These are phyloP conservation scores for Ptychadena robeensis DNA, from an alignment of 2,797 vertebrate species.

Conservation along the genomic window DNA sequence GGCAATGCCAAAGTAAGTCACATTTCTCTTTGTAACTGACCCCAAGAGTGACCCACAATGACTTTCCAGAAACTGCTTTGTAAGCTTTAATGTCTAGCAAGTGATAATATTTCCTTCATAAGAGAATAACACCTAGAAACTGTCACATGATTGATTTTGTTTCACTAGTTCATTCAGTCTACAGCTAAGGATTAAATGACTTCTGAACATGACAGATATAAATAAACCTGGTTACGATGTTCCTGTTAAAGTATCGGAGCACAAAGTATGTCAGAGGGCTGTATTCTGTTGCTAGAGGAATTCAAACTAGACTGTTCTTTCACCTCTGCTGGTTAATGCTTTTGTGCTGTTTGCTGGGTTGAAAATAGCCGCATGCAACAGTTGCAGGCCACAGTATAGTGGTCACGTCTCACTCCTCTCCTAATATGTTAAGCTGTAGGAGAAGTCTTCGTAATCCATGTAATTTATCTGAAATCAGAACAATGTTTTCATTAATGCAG, in stretches of 20 bases:
- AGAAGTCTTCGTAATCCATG: background rate
- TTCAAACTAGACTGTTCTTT: conserved; percentile 48
- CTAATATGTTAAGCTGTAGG: conserved; percentile 5
- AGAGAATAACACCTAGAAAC: conserved; percentile 19
- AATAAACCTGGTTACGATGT: conserved; percentile 54
- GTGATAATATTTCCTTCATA: conserved; percentile 27
- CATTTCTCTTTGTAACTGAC: background rate
- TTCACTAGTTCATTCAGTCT: conserved; percentile 48
- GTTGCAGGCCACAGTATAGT: conserved; percentile 5
- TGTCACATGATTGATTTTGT: conserved; percentile 47
- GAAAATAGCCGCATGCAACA: conserved; percentile 30
- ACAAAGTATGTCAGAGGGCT: conserved; percentile 41
- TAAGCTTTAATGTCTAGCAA: conserved; percentile 3
- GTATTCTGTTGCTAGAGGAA: conserved; percentile 52
- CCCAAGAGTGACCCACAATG: background rate
- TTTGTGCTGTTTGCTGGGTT: conserved; percentile 26
- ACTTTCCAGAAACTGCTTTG: conserved; percentile 7
- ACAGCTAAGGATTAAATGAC: conserved; percentile 45
- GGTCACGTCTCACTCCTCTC: conserved; percentile 1
- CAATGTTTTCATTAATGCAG: background rate
- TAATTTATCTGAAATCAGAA: conserved; percentile 11
- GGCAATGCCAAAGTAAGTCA: background rate
- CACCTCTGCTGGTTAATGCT: conserved; percentile 38
- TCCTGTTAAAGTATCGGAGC: conserved; percentile 48
- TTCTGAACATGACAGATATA: conserved; percentile 50